These are phyloP conservation scores for Oreochromis aureus DNA, from an alignment of 2,113 vertebrate species.

Conservation along the genomic window DNA sequence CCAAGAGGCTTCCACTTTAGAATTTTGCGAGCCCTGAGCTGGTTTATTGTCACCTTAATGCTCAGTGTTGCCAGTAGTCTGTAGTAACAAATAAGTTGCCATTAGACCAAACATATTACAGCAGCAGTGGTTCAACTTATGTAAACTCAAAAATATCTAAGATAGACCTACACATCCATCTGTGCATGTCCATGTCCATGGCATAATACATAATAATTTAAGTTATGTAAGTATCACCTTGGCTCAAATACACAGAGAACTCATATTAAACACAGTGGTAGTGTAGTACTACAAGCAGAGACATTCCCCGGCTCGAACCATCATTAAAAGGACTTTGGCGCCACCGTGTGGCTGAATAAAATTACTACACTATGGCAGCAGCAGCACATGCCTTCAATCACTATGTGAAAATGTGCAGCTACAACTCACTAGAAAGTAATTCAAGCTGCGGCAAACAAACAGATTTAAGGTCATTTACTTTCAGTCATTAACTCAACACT, in stretches of 20 bases:
- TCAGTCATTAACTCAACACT: neutral
- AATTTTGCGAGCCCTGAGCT: neutral
- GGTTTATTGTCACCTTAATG: neutral
- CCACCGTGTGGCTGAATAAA: neutral
- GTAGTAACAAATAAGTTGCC: neutral
- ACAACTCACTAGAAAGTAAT: neutral
- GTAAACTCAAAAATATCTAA: neutral
- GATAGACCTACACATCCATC: neutral
- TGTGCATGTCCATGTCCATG: fast-evolving
- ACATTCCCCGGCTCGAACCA: fast-evolving
- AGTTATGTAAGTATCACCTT: neutral
- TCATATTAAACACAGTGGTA: neutral
- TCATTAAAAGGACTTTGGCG: neutral
- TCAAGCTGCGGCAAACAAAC: neutral
- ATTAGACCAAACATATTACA: neutral
- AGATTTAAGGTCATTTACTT: neutral
- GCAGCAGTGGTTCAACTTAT: neutral
- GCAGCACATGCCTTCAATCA: neutral
- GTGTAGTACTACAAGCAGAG: neutral
- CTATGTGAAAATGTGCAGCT: neutral
- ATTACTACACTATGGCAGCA: neutral
- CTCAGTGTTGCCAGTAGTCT: neutral
- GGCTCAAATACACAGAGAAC: neutral
- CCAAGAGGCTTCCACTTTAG: neutral
- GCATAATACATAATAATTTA: fast-evolving